phyloP scores from a whole-genome alignment of 2,113 vertebrate species.

The Pteruthius melanotis region DNA sequence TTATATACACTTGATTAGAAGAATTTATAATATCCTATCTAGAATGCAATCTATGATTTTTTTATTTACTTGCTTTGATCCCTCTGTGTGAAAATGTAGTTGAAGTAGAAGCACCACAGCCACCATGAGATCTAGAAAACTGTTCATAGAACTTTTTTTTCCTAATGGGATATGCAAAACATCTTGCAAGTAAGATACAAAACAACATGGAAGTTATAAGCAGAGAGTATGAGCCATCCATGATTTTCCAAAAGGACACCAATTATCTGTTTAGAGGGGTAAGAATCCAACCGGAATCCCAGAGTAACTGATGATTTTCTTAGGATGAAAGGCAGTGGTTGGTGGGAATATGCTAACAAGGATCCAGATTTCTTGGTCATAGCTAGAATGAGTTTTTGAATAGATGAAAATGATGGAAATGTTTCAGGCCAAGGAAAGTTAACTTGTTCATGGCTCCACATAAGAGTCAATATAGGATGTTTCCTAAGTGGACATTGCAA shows the following conservation, averaged over 20 bases:
- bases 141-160: not conserved
- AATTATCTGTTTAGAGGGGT: not conserved
- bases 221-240: not conserved
- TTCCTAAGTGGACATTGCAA: not conserved
- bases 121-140: not conserved
- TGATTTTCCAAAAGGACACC: not conserved
- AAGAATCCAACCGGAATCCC: accelerated
- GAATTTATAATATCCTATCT: not conserved
- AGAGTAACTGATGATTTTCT: not conserved
- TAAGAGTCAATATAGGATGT: not conserved
- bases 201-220: not conserved
- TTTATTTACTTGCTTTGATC: not conserved
- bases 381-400: not conserved
- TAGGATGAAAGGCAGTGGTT: not conserved
- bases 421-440: not conserved
- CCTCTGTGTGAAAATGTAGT: not conserved
- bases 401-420: not conserved
- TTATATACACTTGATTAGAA: not conserved
- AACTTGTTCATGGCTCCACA: not conserved
- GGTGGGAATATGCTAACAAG: not conserved
- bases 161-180: not conserved
- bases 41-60: not conserved
- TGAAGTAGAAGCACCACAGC: not conserved
- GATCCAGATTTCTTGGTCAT: not conserved
- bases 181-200: not conserved